Evolutionary conservation across 2,113 vertebrate genomes (phyloP).

Genomic region (Typhlomys cinereus): DNA sequence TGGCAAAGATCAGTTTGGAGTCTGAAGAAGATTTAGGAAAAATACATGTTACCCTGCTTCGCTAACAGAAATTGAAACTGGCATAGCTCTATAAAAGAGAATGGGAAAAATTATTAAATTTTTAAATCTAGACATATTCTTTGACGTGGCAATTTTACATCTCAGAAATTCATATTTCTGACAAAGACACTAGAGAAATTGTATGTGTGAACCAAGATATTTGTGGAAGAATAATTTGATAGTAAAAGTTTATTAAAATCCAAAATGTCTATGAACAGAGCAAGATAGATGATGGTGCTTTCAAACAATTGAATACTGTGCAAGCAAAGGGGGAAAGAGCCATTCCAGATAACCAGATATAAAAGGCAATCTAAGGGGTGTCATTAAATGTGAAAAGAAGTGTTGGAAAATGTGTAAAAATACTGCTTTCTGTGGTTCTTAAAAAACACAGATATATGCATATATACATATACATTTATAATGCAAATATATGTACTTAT

Average conservation of each 20-base stretch:
- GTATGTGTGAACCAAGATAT: background rate
- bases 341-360: background rate
- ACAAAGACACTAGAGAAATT: background rate
- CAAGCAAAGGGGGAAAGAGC: background rate
- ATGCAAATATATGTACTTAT: too few species aligned
- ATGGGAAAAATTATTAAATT: background rate
- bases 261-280: background rate
- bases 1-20: background rate
- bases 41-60: background rate
- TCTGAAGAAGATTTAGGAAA: background rate
- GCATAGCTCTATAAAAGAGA: background rate
- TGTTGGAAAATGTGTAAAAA: background rate
- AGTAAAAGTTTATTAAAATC: conserved; percentile 24
- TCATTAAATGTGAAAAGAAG: background rate
- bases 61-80: background rate
- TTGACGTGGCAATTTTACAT: conserved; percentile 19
- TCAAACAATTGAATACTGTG: background rate
- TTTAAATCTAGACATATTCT: background rate
- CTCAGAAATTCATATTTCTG: background rate
- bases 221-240: background rate
- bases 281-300: conserved; percentile 14
- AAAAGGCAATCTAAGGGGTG: background rate
- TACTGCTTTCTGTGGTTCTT: background rate
- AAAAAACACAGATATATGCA: background rate
- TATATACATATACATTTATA: too few species aligned